Base-by-base conservation (phyloP, 2,797 vertebrate species). In the Sebastes matsubarae region DNA sequence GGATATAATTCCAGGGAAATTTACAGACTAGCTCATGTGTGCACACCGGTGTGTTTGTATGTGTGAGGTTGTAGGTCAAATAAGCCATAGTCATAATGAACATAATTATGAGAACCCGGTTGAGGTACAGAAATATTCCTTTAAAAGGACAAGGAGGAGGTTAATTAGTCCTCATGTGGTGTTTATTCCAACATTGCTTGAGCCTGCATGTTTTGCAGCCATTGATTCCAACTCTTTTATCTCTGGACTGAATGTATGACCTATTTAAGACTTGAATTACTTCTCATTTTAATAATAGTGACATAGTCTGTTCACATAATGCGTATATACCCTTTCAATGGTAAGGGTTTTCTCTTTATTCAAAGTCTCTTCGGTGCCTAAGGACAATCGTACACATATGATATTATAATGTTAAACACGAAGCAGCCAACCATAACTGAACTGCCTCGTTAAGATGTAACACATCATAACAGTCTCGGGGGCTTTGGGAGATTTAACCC, bases 321-420 rank as follows among this genome's bases (percentile, higher is more conserved):
- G 8, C 13, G 8, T 27, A 63, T 58, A 38, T 46, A 46, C 16
- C 6, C 25, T 22, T 61, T 75, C 11, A 7, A 46, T 18, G 7
- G 74, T 71, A 9, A 24, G 13, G 16, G 7, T 68, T 79, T 66
- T 46, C 14, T 67, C 50, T 54, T 67, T 34, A 58, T 82, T 57
- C 50, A 3, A 73, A 29, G 25, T 72, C 55, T 81, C 61, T 57
- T 27, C 9, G n/a, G 24, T 42, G 54, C 73, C 69, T 67, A 2
- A 61, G 70, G 69, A 83, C 38, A 76, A 52, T 27, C 69, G 30
- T 8, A 76, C 71, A 84, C 42, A 38, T 59, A 42, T 73, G 64
- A 80, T 74, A 72, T 68, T 81, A 60, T 67, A 59, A 81, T 78
- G 71, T 87, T 68, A 77, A 87, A 81, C 52, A 77, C 38, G 34